Conservation (phyloP, 1,140 invertebrate species). For the Mya arenaria region DNA sequence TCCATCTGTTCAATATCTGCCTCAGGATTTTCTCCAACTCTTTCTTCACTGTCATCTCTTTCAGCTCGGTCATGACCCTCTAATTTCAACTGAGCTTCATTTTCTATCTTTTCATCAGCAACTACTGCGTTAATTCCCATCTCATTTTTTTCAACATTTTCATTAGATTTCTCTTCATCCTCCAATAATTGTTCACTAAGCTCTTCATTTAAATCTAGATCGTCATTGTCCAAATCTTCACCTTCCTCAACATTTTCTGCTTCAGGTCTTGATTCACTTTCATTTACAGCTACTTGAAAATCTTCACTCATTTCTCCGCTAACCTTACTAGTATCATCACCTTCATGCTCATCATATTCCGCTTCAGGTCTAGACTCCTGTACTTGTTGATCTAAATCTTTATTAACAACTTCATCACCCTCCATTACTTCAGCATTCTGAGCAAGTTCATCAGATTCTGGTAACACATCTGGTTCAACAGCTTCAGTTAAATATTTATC, state of each 20-base stretch:
- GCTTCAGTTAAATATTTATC: neutral
- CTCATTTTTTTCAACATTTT: neutral
- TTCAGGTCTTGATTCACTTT: neutral
- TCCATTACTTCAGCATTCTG: neutral
- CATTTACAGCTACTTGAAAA: neutral
- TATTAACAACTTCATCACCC: no score
- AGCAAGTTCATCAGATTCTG: neutral
- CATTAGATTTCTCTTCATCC: neutral
- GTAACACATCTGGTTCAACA: neutral
- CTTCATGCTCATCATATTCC: neutral
- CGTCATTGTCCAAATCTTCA: neutral
- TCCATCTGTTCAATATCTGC: no score
- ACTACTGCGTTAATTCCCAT: neutral
- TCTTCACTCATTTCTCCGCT: neutral
- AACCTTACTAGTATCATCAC: neutral
- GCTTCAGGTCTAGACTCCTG: neutral
- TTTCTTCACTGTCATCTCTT: no score
- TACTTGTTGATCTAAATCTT: no score
- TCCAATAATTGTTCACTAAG: neutral
- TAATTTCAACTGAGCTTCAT: neutral
- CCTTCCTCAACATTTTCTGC: neutral
- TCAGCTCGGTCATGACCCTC: neutral
- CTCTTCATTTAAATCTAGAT: neutral
- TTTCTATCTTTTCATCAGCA: constrained; percentile 24
- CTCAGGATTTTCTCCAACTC: no score